Evolutionary conservation across 53 echinoderm and acorn worm species (phyloP), one percentile per base, ranked within the genome.

Genomic region (Patiria pectinifera): DNA sequence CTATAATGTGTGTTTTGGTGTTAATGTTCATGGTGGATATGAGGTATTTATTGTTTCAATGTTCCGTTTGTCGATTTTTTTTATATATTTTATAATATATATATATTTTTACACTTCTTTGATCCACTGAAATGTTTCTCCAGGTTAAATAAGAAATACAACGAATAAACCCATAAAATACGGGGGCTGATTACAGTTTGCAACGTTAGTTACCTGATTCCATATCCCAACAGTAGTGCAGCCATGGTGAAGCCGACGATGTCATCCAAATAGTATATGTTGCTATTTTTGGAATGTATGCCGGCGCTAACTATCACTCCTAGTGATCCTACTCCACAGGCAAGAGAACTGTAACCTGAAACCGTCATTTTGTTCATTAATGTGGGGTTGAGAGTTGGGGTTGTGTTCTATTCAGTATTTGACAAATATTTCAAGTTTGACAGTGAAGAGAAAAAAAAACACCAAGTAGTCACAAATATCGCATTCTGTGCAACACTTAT

Each of bases 311-410:
- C 45, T 85, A 94, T 86, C 18, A 94, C 91, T 80, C 86, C 91
- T 58, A 91, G 43, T 44, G 94, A 76, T 19, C 91, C 91, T 4
- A 94, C 47, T 22, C 94, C 94, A 91, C 94, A 94, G 6, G 94
- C 94, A 5, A 94, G 59, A 15, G 94, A 94, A 76, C 94, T 94
- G 82, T 94, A 94, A 78, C 94, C 94, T 94, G 59, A 19, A 92
- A 86, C 24, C 18, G 21, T 3, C 45, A 49, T 7, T 19, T 2
- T 4, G 48, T 45, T 19, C 15, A 48, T 12, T 48, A 7, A 8
- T 53, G 53, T 53, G 53, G 53, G 53, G 8, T 53, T 53, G 53
- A 8, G 53, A 53, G 53, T 6, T 8, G 5, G 53, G 53, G 8
- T 53, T 53, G 53, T 8, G 6, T 6, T 53, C 53, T 8, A 53